Conservation (phyloP, 2,888 invertebrate species). For the Gastracanthus pulcherrimus region DNA sequence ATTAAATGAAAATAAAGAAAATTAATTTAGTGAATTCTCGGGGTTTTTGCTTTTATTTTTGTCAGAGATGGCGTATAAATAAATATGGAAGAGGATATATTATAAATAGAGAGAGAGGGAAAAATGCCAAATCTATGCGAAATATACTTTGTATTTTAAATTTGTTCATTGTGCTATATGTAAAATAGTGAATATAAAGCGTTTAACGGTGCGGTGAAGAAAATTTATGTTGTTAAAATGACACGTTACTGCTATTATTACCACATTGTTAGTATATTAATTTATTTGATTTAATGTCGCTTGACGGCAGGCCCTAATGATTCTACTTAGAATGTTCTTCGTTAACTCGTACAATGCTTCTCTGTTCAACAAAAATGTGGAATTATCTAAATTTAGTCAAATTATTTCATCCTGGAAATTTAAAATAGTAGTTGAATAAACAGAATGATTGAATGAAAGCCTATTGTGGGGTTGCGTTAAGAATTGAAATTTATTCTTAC, state of each 20-base stretch:
- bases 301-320: conserved; percentile 20
- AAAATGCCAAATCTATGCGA: conserved; percentile 60
- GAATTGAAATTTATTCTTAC: conserved; percentile 53
- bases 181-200: conserved; percentile 52
- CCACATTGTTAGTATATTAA: conserved; percentile 49
- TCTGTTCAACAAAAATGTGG: conserved; percentile 28
- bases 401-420: conserved; percentile 18
- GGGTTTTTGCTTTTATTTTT: conserved; percentile 39
- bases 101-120: conserved; percentile 35
- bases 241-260: conserved; percentile 45
- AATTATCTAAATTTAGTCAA: conserved; percentile 31
- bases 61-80: conserved; percentile 34
- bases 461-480: conserved; percentile 39
- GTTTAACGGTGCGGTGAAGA: conserved; percentile 52
- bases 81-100: conserved; percentile 39
- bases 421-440: conserved; percentile 15
- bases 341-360: conserved; percentile 23
- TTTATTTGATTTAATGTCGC: conserved; percentile 49
- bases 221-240: conserved; percentile 53
- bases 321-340: conserved; percentile 24
- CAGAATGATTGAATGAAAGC: conserved; percentile 34
- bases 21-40: conserved; percentile 59
- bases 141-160: conserved; percentile 58
- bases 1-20: conserved; percentile 58
- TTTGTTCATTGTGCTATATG: conserved; percentile 53